Percentiles rank a stretch among this genome's conserved stretches.
Conservation (phyloP, 2,797 vertebrate species). For the Ctenochaetus hawaiiensis region DNA sequence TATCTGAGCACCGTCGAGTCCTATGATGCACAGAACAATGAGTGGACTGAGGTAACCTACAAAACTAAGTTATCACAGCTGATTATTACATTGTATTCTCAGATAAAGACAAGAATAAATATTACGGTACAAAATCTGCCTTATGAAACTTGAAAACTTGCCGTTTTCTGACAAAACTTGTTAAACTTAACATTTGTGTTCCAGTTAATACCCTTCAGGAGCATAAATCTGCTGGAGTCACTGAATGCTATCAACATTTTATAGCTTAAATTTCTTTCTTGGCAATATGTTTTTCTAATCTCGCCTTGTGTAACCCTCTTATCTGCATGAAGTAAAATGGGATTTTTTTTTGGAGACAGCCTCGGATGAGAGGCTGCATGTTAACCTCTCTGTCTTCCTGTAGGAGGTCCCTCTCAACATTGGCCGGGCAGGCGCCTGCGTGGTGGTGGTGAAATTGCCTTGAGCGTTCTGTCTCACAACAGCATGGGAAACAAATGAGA, state of each 20-base stretch:
- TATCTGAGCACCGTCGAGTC: constrained; percentile 96
- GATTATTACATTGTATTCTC: neutral
- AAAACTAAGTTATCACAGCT: neutral
- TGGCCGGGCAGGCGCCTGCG: constrained; percentile 94
- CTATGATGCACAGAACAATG: constrained; percentile 95
- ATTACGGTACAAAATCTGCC: neutral
- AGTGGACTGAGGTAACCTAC: constrained; percentile 94
- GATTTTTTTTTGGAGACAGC: constrained; percentile 38
- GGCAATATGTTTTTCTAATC: constrained; percentile 23
- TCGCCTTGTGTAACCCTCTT: constrained; percentile 48
- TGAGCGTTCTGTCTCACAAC: constrained; percentile 80
- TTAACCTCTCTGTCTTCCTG: constrained; percentile 73
- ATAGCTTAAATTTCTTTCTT: constrained; percentile 23
- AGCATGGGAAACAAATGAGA: constrained; percentile 66
- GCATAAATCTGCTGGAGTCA: constrained; percentile 41
- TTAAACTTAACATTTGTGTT: constrained; percentile 20
- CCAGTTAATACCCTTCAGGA: constrained; percentile 14
- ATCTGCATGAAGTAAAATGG: constrained; percentile 57
- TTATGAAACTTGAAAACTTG: neutral
- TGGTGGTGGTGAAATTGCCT: constrained; percentile 95
- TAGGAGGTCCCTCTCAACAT: constrained; percentile 97
- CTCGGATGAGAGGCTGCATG: constrained; percentile 56
- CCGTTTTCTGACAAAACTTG: constrained; percentile 31
- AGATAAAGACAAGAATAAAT: neutral
- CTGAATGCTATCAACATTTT: constrained; percentile 45